Base-by-base conservation (phyloP, 2,113 vertebrate species). In the Lepisosteus oculatus region DNA sequence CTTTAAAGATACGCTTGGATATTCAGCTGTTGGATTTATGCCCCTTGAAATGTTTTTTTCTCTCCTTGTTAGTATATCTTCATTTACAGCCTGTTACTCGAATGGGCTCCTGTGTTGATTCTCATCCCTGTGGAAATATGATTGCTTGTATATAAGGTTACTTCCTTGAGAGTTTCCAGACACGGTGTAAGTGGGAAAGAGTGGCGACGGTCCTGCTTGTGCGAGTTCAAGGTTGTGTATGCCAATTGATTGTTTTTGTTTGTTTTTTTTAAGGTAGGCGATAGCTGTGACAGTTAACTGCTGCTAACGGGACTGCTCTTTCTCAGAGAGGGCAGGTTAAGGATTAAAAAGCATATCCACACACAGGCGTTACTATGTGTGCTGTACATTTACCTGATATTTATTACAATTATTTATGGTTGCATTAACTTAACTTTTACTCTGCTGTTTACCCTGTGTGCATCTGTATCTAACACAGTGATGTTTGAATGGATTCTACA, bases 331-430 rank as follows among this genome's bases (percentile, higher is more conserved):
- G 71, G 83, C 55, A 41, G 62, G 74, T 41, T 71, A 79, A 82
- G 44, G 79, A 85, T 80, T 78, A 84, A 86, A 84, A 83, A 83
- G 89, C 90, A 73, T 78, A 78, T 80, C 88, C 74, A 83, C 85
- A 72, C 83, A 89, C 83, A 76, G 85, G 90, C 87, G 91, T 93
- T 86, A 74, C 75, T 81, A 87, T 82, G 83, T 81, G 91, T 93
- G 95, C 95, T 94, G 94, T 92, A 90, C 91, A 95, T 92, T 95
- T 92, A 94, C 92, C 95, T 92, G 93, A 80, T 98, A 98, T 99
- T 98, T 99, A 98, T 99, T 96, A 94, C 90, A 91, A 86, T 94
- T 97, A 99, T 98, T 97, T 98, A 98, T 98, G 94, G 90, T 94
- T 94, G 93, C 94, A 93, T 95, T 94, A 93, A 94, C 92, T 88